phyloP scores from a whole-genome alignment of 2,113 vertebrate genomes.

The Cavia aperea region DNA sequence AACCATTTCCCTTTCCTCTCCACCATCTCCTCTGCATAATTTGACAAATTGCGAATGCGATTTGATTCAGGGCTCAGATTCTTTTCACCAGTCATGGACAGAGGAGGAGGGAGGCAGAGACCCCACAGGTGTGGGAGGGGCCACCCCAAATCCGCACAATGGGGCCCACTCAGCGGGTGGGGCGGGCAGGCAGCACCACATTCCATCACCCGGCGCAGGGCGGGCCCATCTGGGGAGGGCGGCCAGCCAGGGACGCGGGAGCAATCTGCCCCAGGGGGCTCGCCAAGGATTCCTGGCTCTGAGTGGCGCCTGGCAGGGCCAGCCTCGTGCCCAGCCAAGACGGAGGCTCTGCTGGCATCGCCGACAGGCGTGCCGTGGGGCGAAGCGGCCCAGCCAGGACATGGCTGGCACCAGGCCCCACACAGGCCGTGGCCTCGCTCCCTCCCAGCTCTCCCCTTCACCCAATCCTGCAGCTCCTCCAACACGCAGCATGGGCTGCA shows the following conservation, averaged over 20 bases:
- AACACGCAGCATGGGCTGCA: rapidly evolving
- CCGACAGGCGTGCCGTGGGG: background rate
- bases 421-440: background rate
- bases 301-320: slow-evolving; percentile 53
- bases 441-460: rapidly evolving
- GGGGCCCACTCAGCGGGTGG: background rate
- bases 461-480: rapidly evolving
- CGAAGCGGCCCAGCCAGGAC: background rate
- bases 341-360: background rate
- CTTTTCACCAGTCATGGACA: background rate
- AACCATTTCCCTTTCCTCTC: slow-evolving; percentile 40
- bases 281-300: slow-evolving; percentile 74
- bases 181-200: background rate
- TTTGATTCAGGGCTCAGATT: background rate
- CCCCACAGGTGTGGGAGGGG: background rate
- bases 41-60: slow-evolving; percentile 37
- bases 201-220: background rate
- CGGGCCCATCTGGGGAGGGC: slow-evolving; percentile 70
- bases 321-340: slow-evolving; percentile 1
- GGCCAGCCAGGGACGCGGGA: slow-evolving; percentile 68
- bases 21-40: slow-evolving; percentile 47
- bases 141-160: rapidly evolving
- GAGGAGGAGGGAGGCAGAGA: background rate
- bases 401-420: background rate
- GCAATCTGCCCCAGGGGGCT: slow-evolving; percentile 72